Evolutionary conservation across 1,140 invertebrate genomes (phyloP).

Genomic region (Brachionus sp.): DNA sequence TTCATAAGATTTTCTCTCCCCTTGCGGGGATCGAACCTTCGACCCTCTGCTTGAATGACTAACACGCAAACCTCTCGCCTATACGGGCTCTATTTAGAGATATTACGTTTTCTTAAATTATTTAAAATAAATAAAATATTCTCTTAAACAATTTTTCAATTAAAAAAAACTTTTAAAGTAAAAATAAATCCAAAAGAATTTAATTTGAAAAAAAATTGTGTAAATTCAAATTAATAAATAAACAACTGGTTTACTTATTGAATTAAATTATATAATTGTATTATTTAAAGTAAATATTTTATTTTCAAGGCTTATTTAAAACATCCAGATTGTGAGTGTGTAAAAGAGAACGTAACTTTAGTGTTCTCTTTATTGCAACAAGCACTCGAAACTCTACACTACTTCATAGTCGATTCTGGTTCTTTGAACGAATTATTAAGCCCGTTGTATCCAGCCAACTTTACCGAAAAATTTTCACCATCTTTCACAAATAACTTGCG

Average conservation of each 20-base stretch:
- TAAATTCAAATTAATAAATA: not conserved
- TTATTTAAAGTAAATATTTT: not conserved
- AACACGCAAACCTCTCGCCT: too few relatives aligned
- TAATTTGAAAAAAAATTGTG: not conserved
- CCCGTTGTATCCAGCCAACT: conserved; percentile 50
- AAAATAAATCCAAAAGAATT: too few relatives aligned
- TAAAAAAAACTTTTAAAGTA: too few relatives aligned
- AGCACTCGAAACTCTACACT: conserved; percentile 94
- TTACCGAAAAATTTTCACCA: conserved; percentile 54
- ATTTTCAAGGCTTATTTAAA: conserved; percentile 56
- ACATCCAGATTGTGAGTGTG: conserved; percentile 86
- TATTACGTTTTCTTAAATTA: too few relatives aligned
- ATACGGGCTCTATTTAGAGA: too few relatives aligned
- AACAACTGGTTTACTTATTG: too few relatives aligned
- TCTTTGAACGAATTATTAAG: not conserved
- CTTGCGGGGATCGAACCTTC: too few relatives aligned
- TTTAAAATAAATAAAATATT: too few relatives aligned
- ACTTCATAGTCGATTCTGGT: conserved; percentile 89
- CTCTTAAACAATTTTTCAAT: too few relatives aligned
- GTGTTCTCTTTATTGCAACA: conserved; percentile 78
- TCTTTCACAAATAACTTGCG: conserved; percentile 75
- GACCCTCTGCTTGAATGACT: too few relatives aligned
- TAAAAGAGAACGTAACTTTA: conserved; percentile 88
- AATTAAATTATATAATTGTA: too few relatives aligned
- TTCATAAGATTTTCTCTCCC: too few relatives aligned